Evolutionary conservation across 1,140 invertebrate genomes (phyloP).

Genomic region (Drosophila aff.): DNA sequence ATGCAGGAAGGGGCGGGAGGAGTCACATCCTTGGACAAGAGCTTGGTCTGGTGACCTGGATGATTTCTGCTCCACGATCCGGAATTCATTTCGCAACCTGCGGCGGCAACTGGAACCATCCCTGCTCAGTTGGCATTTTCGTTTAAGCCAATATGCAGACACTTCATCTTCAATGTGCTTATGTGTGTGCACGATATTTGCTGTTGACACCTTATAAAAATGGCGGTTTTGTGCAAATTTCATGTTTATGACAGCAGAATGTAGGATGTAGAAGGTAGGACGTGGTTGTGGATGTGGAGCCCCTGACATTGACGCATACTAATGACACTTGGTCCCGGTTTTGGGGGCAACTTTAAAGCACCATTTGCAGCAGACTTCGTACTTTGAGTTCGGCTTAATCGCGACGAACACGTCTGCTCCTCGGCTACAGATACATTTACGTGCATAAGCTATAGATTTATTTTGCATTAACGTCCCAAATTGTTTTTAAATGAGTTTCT

Average conservation of each 20-base stretch:
- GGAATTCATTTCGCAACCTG: constrained; percentile 5
- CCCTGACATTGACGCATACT: constrained; percentile 74
- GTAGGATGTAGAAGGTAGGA: constrained; percentile 55
- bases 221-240: constrained; percentile 82
- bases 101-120: background rate
- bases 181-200: constrained; percentile 59
- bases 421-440: constrained; percentile 30
- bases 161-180: constrained; percentile 52
- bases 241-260: constrained; percentile 76
- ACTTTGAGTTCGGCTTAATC: constrained; percentile 40
- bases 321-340: constrained; percentile 65
- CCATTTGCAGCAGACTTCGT: constrained; percentile 72
- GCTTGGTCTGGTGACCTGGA: constrained; percentile 40
- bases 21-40: constrained; percentile 19
- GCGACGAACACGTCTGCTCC: constrained; percentile 24
- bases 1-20: constrained; percentile 47
- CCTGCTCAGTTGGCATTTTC: constrained; percentile 17
- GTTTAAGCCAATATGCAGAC: constrained; percentile 74
- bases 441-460: constrained; percentile 82
- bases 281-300: constrained; percentile 15
- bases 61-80: constrained; percentile 28
- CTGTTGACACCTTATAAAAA: constrained; percentile 81
- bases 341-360: constrained; percentile 52
- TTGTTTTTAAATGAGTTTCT: constrained; percentile 84
- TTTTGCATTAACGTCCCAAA: constrained; percentile 83